Percentiles rank a stretch among this genome's conserved stretches.
phyloP scores from a whole-genome alignment of 2,113 vertebrate species.

The Gulo gulo region DNA sequence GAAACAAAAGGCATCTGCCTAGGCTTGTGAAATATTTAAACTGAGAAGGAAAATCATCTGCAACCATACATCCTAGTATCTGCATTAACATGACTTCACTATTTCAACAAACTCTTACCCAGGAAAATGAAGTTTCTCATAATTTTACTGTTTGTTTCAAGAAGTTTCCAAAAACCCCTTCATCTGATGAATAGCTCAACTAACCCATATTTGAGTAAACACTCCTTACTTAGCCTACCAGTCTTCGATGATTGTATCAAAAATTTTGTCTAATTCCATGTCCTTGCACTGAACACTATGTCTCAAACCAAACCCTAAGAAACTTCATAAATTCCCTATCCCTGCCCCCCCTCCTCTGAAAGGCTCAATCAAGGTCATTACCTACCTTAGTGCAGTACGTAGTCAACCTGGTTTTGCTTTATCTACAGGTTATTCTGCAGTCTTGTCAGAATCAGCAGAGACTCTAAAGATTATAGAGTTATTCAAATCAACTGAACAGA shows the following conservation, averaged over 20 bases:
- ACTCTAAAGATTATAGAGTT: not conserved
- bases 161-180: not conserved
- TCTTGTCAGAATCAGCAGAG: not conserved
- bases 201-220: not conserved
- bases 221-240: not conserved
- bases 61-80: not conserved
- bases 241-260: not conserved
- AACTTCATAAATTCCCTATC: not conserved
- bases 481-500: not conserved
- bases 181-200: not conserved
- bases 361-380: not conserved
- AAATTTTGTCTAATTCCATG: not conserved
- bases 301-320: not conserved
- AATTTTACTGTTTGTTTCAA: not conserved
- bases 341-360: not conserved
- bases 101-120: constrained; percentile 2
- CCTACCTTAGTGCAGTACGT: not conserved
- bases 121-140: not conserved
- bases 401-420: not conserved
- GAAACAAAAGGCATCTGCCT: not conserved
- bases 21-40: constrained; percentile 20
- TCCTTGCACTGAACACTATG: not conserved
- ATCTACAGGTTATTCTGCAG: not conserved
- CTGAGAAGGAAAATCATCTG: not conserved
- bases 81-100: not conserved